These are phyloP conservation scores for Mimumesa dahlbomi DNA, from an alignment of 2,888 invertebrate genomes.

Conservation along the genomic window DNA sequence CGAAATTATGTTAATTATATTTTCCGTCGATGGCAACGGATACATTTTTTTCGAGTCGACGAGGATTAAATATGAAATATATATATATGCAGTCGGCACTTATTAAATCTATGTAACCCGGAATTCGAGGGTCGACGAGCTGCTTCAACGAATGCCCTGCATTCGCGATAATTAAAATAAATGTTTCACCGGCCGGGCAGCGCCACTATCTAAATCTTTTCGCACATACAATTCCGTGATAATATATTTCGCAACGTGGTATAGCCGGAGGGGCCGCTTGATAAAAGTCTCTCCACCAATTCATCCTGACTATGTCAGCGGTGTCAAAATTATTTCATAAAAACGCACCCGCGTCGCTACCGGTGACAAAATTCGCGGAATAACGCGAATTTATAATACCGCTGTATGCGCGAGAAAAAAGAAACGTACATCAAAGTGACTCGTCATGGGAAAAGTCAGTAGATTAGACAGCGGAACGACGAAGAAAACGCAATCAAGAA, in stretches of 20 bases:
- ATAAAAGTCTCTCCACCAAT: constrained; percentile 15
- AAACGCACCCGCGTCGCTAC: background rate
- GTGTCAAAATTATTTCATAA: constrained; percentile 19
- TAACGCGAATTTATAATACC: constrained; percentile 8
- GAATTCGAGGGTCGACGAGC: too few relatives aligned
- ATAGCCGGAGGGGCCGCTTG: background rate
- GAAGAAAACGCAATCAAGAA: background rate
- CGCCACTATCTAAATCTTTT: constrained; percentile 19
- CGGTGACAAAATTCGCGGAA: background rate
- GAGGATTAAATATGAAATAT: too few relatives aligned
- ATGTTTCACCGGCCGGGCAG: constrained; percentile 8
- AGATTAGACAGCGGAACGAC: background rate
- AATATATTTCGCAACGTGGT: constrained; percentile 11
- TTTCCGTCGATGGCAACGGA: too few relatives aligned
- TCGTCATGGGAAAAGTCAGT: too few relatives aligned
- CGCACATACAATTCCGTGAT: background rate
- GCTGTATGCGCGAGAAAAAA: too few relatives aligned
- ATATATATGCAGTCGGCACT: constrained; percentile 11
- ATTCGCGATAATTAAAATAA: constrained; percentile 33
- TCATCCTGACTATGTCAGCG: constrained; percentile 16
- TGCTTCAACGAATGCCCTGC: too few relatives aligned
- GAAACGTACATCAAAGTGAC: too few relatives aligned
- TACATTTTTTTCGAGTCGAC: too few relatives aligned
- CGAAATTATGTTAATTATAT: too few relatives aligned
- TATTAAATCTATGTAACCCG: background rate